phyloP scores from a whole-genome alignment of 2,888 invertebrate genomes.

The Serrognathus titanus region DNA sequence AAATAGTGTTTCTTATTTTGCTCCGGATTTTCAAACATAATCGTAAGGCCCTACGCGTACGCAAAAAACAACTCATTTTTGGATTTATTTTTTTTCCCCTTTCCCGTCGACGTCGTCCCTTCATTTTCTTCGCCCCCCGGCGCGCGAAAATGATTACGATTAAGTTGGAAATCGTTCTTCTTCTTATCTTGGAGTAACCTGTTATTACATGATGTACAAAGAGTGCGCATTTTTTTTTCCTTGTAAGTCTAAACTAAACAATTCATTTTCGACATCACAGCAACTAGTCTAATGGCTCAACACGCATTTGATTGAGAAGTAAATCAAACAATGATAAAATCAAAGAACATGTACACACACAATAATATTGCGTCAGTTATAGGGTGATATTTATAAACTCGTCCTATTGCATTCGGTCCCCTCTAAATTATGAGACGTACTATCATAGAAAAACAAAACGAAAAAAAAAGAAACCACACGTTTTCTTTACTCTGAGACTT shows the following conservation, averaged over 20 bases:
- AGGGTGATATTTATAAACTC: slow-evolving; percentile 14
- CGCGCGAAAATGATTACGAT: slow-evolving; percentile 1
- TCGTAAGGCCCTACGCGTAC: neutral
- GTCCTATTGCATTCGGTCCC: slow-evolving; percentile 18
- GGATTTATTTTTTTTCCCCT: neutral
- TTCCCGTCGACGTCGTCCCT: neutral
- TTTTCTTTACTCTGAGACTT: neutral
- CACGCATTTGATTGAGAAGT: slow-evolving; percentile 31
- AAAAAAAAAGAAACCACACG: slow-evolving; percentile 4
- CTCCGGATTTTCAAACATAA: neutral
- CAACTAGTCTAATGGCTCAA: slow-evolving; percentile 40
- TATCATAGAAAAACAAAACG: neutral
- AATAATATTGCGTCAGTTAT: slow-evolving; percentile 18
- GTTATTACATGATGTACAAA: slow-evolving; percentile 9
- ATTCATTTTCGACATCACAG: slow-evolving; percentile 42
- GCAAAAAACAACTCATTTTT: slow-evolving; percentile 1
- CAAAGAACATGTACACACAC: slow-evolving; percentile 1
- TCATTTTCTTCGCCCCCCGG: neutral
- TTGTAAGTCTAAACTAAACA: slow-evolving; percentile 35
- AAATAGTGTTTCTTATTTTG: slow-evolving; percentile 39
- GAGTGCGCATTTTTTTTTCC: slow-evolving; percentile 4
- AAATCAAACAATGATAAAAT: slow-evolving; percentile 32
- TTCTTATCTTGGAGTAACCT: neutral
- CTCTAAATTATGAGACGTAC: neutral
- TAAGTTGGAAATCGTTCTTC: slow-evolving; percentile 1